These are phyloP conservation scores for Dipodomys stephensi DNA, from an alignment of 2,113 vertebrate genomes.

Conservation along the genomic window DNA sequence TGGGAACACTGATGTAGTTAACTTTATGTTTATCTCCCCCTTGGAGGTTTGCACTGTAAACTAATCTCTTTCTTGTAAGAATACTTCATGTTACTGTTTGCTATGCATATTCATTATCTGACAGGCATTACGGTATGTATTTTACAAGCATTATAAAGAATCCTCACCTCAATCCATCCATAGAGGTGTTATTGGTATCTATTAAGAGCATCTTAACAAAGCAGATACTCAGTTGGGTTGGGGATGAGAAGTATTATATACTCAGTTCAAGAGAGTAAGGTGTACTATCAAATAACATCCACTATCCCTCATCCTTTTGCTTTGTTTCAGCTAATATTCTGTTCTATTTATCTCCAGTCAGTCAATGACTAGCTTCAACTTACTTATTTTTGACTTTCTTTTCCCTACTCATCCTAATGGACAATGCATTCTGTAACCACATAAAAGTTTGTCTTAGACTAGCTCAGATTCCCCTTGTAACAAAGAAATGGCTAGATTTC, in stretches of 20 bases:
- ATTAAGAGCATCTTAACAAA: background rate
- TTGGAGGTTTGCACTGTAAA: background rate
- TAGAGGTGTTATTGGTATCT: background rate
- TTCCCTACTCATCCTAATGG: background rate
- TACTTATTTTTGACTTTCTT: conserved; percentile 32
- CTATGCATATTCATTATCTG: background rate
- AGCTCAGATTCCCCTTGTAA: background rate
- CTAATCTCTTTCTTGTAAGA: background rate
- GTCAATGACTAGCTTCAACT: background rate
- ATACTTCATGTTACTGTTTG: background rate
- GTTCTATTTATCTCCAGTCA: conserved; percentile 24
- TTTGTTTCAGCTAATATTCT: conserved; percentile 11
- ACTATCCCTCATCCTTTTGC: background rate
- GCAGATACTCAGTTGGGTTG: background rate
- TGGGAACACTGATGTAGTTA: background rate
- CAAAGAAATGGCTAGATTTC: background rate
- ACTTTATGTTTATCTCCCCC: background rate
- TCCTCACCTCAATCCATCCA: background rate
- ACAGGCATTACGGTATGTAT: background rate
- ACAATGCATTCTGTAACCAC: background rate
- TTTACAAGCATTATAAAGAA: background rate
- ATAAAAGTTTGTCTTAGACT: conserved; percentile 4
- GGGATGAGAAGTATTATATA: background rate
- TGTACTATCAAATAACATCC: conserved; percentile 8
- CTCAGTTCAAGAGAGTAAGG: background rate